phyloP scores from a whole-genome alignment of 2,113 vertebrate species.

The Ammodramus savannarum region DNA sequence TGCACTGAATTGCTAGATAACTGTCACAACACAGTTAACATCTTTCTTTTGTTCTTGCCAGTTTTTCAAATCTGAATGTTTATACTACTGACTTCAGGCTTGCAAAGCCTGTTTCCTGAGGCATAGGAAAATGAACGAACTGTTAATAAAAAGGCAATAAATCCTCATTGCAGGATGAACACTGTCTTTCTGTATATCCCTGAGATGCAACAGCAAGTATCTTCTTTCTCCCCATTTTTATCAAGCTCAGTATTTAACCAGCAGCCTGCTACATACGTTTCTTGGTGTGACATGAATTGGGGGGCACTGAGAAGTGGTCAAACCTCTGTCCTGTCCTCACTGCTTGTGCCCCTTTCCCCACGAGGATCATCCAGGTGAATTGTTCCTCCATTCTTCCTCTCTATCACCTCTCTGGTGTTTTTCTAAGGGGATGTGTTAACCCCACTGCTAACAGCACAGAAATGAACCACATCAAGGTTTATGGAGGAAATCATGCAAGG shows the following conservation, averaged over 20 bases:
- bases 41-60: not conserved
- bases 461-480: not conserved
- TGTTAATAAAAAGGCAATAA: not conserved
- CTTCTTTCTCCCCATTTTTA: not conserved
- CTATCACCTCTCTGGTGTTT: not conserved
- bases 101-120: not conserved
- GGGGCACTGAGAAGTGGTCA: not conserved
- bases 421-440: not conserved
- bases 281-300: not conserved
- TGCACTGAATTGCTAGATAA: not conserved
- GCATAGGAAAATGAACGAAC: not conserved
- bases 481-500: not conserved
- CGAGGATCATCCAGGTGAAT: not conserved
- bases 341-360: not conserved
- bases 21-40: not conserved
- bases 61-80: not conserved
- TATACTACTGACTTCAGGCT: not conserved
- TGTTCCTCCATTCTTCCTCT: not conserved
- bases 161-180: not conserved
- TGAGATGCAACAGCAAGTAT: not conserved
- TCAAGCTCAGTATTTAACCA: not conserved
- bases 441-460: not conserved
- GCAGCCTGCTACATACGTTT: not conserved
- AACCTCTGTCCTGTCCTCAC: not conserved
- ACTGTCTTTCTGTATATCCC: not conserved